Percentiles rank a stretch among this genome's conserved stretches.
These are phyloP conservation scores for Rhagonycha lutea DNA, from an alignment of 2,888 invertebrate species.

Conservation along the genomic window DNA sequence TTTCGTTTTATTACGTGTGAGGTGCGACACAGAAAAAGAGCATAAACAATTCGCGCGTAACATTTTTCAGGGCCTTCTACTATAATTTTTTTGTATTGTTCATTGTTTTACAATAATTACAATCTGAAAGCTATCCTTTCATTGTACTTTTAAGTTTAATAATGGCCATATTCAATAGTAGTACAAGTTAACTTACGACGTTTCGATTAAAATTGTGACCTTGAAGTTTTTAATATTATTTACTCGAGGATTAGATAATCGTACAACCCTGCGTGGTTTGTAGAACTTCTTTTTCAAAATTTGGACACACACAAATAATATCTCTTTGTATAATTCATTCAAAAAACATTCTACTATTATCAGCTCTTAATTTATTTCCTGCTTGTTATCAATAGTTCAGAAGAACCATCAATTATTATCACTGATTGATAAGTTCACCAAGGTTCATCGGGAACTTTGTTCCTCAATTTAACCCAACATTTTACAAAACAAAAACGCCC, in stretches of 20 bases:
- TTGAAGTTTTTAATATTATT: not conserved
- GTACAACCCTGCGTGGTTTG: too few species aligned
- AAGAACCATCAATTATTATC: not conserved
- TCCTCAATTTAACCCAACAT: not conserved
- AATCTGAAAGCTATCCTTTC: not conserved
- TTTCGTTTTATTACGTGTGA: conserved; percentile 1
- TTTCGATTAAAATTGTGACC: not conserved
- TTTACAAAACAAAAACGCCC: not conserved
- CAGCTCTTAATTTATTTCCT: not conserved
- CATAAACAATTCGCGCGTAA: conserved; percentile 25
- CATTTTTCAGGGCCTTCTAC: not conserved
- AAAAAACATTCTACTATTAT: not conserved
- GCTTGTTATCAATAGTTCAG: not conserved
- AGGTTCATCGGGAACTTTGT: not conserved
- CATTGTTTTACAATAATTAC: conserved; percentile 22
- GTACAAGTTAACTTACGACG: not conserved
- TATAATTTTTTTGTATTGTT: conserved; percentile 20
- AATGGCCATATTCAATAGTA: too few species aligned
- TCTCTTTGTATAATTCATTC: not conserved
- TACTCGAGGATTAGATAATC: not conserved
- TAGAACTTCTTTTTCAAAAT: not conserved
- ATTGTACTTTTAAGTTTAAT: not conserved
- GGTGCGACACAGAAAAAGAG: conserved; percentile 23
- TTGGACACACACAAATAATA: not conserved
- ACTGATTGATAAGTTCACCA: not conserved